phyloP scores from a whole-genome alignment of 2,797 vertebrate genomes.

The Geotria australis region DNA sequence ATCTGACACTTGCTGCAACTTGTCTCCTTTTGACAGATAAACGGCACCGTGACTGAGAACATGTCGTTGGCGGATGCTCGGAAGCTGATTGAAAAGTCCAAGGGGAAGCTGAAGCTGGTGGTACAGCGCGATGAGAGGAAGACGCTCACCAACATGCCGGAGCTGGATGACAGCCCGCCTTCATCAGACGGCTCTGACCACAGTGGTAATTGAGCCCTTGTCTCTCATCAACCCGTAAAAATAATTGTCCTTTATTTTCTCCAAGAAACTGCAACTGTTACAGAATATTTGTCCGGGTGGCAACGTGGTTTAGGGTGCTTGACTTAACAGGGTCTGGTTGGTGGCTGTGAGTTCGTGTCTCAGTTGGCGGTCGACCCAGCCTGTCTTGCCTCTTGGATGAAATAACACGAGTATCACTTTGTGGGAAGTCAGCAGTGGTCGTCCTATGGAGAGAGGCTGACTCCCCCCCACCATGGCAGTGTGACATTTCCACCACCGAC shows the following conservation, averaged over 20 bases:
- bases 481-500: no score
- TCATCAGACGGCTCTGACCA: slow-evolving; percentile 86
- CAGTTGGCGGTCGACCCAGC: no score
- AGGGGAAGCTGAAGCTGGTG: slow-evolving; percentile 99
- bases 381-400: no score
- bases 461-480: no score
- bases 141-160: slow-evolving; percentile 79
- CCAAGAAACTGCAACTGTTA: slow-evolving; percentile 10
- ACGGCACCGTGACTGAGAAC: slow-evolving; percentile 96
- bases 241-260: slow-evolving; percentile 4
- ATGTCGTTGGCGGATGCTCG: slow-evolving; percentile 93
- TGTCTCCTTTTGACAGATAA: slow-evolving; percentile 32
- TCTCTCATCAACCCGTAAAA: slow-evolving; percentile 5
- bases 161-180: slow-evolving; percentile 87
- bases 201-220: slow-evolving; percentile 34
- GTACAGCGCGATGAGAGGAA: slow-evolving; percentile 85
- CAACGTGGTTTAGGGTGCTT: no score
- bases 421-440: no score
- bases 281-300: slow-evolving; percentile 3
- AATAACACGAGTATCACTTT: no score
- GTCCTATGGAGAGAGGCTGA: no score
- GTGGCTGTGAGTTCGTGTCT: no score
- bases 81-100: slow-evolving; percentile 93
- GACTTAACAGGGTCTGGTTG: no score
- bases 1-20: not conserved